phyloP scores from a whole-genome alignment of 2,888 invertebrate species.

The Pollenia angustigena region DNA sequence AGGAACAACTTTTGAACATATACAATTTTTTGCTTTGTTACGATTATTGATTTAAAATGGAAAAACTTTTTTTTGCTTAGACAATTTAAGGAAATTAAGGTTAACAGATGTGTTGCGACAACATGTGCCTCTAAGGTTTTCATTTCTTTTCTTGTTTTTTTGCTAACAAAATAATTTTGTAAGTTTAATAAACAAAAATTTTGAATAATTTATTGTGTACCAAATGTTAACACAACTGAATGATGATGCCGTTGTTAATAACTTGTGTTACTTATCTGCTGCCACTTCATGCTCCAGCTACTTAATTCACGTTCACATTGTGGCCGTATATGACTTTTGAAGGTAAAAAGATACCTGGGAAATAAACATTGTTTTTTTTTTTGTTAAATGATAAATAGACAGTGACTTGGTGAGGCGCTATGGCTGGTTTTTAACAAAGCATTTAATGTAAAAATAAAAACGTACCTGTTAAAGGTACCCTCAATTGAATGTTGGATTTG shows the following conservation, averaged over 20 bases:
- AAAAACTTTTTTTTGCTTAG: neutral
- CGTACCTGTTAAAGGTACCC: no score
- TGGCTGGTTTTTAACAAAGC: no score
- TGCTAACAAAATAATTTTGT: constrained; percentile 52
- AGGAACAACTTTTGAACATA: no score
- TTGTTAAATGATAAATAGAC: no score
- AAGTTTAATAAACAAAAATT: constrained; percentile 51
- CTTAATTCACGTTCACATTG: constrained; percentile 21
- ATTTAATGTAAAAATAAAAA: no score
- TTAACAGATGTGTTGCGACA: constrained; percentile 1
- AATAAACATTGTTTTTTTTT: neutral
- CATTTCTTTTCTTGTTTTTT: neutral
- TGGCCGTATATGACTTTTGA: neutral
- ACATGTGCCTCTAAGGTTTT: constrained; percentile 4
- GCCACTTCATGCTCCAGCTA: neutral
- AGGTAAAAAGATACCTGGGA: neutral
- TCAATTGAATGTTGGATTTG: no score
- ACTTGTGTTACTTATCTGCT: neutral
- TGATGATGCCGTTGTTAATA: constrained; percentile 22
- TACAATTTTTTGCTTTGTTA: neutral
- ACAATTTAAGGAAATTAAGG: neutral
- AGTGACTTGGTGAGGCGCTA: no score
- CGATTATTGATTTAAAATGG: constrained; percentile 3
- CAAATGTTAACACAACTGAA: constrained; percentile 53
- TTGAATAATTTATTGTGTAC: constrained; percentile 61